Percentiles rank a stretch among this genome's conserved stretches.
Conservation (phyloP, 2,888 invertebrate genomes). For the Argyra leucocephala region DNA sequence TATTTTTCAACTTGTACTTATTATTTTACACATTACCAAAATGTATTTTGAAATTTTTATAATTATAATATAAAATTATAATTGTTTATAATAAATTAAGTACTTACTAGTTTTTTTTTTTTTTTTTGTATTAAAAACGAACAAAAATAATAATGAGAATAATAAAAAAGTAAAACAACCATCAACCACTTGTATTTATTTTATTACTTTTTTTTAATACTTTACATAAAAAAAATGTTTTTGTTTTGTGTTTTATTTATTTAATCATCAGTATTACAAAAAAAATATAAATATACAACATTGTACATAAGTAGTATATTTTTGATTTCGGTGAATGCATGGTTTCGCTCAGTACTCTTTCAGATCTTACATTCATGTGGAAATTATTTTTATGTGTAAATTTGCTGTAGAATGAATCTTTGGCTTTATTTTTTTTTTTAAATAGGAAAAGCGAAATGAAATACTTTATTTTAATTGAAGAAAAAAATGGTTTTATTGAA, state of each 20-base stretch:
- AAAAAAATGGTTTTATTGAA: neutral
- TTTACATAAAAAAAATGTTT: neutral
- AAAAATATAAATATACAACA: neutral
- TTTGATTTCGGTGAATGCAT: no score
- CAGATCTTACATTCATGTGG: neutral
- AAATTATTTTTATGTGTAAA: neutral
- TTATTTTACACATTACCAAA: no score
- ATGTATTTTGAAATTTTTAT: no score
- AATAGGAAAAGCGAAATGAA: neutral
- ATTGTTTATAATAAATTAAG: neutral
- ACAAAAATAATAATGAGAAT: neutral
- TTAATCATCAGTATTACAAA: neutral
- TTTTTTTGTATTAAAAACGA: neutral
- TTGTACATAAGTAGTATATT: no score
- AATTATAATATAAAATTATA: neutral
- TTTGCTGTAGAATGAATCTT: neutral
- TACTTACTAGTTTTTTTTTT: neutral
- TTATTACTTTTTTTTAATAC: neutral
- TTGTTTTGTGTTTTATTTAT: neutral
- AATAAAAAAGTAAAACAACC: neutral
- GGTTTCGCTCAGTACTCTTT: neutral
- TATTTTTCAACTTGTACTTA: no score
- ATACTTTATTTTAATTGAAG: neutral
- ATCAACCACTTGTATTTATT: constrained; percentile 4
- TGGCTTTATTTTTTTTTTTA: no score